These are phyloP conservation scores for Xyliphius kryptos DNA, from an alignment of 2,113 vertebrate species.

Conservation along the genomic window DNA sequence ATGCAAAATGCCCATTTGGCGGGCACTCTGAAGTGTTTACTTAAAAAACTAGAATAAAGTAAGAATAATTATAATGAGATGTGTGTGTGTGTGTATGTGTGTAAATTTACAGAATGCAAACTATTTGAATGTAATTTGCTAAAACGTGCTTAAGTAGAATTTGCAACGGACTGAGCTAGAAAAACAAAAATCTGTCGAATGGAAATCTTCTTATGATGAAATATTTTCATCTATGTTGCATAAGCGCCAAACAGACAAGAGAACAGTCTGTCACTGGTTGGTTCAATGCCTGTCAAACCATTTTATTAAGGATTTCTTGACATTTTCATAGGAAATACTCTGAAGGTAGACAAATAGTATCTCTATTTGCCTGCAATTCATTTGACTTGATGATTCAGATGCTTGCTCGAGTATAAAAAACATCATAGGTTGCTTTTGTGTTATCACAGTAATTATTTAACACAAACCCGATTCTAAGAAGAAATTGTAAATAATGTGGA, in stretches of 20 bases:
- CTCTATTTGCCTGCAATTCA: neutral
- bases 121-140: constrained; percentile 15
- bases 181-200: neutral
- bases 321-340: neutral
- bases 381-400: neutral
- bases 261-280: neutral
- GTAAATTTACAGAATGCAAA: constrained; percentile 4
- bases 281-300: neutral
- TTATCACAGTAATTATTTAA: neutral
- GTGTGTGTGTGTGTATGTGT: neutral
- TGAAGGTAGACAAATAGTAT: neutral
- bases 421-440: neutral
- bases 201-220: neutral
- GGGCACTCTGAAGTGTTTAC: neutral
- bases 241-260: neutral
- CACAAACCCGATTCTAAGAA: too few relatives aligned
- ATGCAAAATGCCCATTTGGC: constrained; percentile 13
- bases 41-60: constrained; percentile 10
- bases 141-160: constrained; percentile 19
- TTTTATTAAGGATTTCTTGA: too few relatives aligned
- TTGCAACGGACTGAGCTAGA: neutral
- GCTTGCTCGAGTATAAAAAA: neutral
- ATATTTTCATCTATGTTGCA: neutral
- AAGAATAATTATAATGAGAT: constrained; percentile 4
- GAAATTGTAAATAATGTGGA: too few relatives aligned